Percentiles rank a stretch among this genome's conserved stretches.
phyloP scores from a whole-genome alignment of 2,113 vertebrate species.

The Sprattus sprattus region DNA sequence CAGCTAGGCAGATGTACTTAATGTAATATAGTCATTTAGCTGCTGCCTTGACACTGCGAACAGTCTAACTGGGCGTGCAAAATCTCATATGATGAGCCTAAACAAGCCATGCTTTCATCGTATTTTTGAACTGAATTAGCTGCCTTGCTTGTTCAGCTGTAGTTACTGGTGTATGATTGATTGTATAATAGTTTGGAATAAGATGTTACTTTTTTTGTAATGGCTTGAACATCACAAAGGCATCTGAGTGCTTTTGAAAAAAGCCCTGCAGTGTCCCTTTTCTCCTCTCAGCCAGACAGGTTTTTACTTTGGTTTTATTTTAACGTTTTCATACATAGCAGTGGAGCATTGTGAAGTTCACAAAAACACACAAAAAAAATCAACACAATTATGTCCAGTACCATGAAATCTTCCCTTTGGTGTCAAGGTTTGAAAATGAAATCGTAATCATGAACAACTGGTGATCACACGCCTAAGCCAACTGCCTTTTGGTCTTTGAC shows the following conservation, averaged over 20 bases:
- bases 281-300: conserved; percentile 70
- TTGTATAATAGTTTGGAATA: conserved; percentile 87
- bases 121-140: conserved; percentile 99
- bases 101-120: conserved; percentile 99
- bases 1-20: conserved; percentile 88
- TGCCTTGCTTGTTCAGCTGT: conserved; percentile 99
- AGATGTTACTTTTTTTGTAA: conserved; percentile 99
- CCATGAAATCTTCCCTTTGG: conserved; percentile 28
- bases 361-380: not conserved
- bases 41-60: conserved; percentile 96
- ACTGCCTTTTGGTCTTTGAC: conserved; percentile 53
- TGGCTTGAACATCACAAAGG: conserved; percentile 94
- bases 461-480: conserved; percentile 47
- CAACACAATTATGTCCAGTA: conserved; percentile 52
- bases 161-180: conserved; percentile 99
- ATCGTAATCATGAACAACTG: conserved; percentile 51
- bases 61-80: conserved; percentile 91
- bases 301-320: conserved; percentile 19
- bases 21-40: conserved; percentile 94
- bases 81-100: conserved; percentile 93
- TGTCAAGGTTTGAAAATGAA: conserved; percentile 46
- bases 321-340: conserved; percentile 10
- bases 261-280: conserved; percentile 96
- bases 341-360: conserved; percentile 15
- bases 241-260: conserved; percentile 81